Evolutionary conservation across 2,797 vertebrate species (phyloP), one percentile per base, ranked within the genome.

Genomic region (Podargus strigoides): DNA sequence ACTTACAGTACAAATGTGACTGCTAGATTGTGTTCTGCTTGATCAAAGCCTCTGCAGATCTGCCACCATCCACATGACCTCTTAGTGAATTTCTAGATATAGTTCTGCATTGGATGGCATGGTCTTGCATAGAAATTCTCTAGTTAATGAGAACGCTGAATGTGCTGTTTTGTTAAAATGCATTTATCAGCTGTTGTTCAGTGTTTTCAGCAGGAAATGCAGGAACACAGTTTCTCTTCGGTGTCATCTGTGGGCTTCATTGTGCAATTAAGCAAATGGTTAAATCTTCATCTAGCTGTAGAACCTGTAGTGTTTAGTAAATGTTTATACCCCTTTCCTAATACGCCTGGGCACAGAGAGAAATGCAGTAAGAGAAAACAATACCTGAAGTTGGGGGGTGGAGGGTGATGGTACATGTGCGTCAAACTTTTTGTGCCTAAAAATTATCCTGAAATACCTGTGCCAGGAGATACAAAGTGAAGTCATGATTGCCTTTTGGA

Each of bases 91-190:
- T 92, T 92, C 87, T 88, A 84, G 87, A 73, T 86, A 8, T 0
- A 56, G 63, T 90, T 96, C 49, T 94, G 87, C 79, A 32, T 52
- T 91, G 94, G 91, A 84, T 89, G 79, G 59, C 85, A 22, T 55
- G 83, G 74, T 78, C 85, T 86, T 73, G 55, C 52, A 23, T 64
- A 90, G 93, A 87, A 91, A 52, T 86, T 85, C 83, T 94, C 67
- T 82, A 74, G 63, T 74, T 89, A 93, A 74, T 62, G 91, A 68
- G 75, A 94, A 70, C 0, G 50, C 86, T 94, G 93, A 94, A 73
- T 86, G 83, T 93, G 87, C 85, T 82, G 59, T 56, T 95, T 90
- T 84, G 90, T 36, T 89, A 82, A 91, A 91, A 94, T 60, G 83
- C 87, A 88, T 90, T 90, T 91, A 78, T 89, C 87, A 88, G 76